Evolutionary conservation across 2,113 vertebrate species (phyloP), one percentile per base, ranked within the genome.

Genomic region (Ictidomys tridecemlineatus): DNA sequence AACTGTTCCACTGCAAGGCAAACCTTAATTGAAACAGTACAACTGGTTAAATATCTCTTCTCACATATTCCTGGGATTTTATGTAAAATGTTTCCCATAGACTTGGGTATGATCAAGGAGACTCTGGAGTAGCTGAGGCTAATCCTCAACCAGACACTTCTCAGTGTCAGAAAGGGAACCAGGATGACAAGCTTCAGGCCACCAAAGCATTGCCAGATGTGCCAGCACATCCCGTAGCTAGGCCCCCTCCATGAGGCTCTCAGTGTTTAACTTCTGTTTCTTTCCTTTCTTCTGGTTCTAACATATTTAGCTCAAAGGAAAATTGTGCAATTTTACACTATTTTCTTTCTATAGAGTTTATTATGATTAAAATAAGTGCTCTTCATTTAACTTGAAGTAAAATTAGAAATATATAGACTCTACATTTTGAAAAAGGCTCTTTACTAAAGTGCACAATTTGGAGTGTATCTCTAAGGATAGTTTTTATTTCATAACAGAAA

Each of bases 401-500:
- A 92, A 48, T 85, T 85, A 97, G 67, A 93, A 95, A 91, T 91
- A 76, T 34, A 45, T 58, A 61, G 9, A 93, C 53, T 51, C 48
- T 82, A 56, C 28, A 13, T 89, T 73, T 97, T 91, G 7, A 93
- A 77, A 89, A 95, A 83, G 22, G 11, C 39, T 79, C 53, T 69
- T 96, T 77, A 77, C 89, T 85, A 72, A 96, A 91, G n/a, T 58
- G 26, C 16, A 94, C 42, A 8, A 65, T 95, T 85, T 85, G 34
- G 5, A 92, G 61, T 85, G 56, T 76, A 65, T 85, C 56, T 95
- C 28, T 93, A 92, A 67, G 70, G 70, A 11, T 85, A 63, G 42
- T 69, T 96, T 94, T 91, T 4, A 82, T 89, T 96, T 85, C 93
- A 76, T 61, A 94, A 65, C 22, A 91, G 61, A 28, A 92, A 73